Conservation (phyloP, 2,797 vertebrate species). For the Rhinella marina region DNA sequence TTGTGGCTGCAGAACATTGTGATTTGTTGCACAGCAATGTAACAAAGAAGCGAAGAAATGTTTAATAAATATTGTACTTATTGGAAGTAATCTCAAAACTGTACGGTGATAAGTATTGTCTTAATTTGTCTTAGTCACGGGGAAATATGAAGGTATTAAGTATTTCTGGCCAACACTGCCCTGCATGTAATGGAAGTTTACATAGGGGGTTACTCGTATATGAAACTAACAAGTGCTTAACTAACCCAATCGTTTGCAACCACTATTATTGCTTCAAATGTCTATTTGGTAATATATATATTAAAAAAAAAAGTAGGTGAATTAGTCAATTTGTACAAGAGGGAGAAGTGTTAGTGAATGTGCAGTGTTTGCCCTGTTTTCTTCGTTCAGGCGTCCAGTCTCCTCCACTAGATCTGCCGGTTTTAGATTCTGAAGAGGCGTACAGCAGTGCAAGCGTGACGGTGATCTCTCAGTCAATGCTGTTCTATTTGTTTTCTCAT, state of each 20-base stretch:
- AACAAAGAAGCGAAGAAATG: slow-evolving; percentile 92
- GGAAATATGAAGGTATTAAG: slow-evolving; percentile 68
- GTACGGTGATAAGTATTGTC: slow-evolving; percentile 86
- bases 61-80: slow-evolving; percentile 99
- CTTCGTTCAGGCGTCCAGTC: slow-evolving; percentile 63
- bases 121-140: slow-evolving; percentile 79
- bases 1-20: slow-evolving; percentile 95
- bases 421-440: slow-evolving; percentile 61
- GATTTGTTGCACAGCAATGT: slow-evolving; percentile 94
- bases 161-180: slow-evolving; percentile 72
- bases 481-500: slow-evolving; percentile 66
- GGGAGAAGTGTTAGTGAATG: slow-evolving; percentile 68
- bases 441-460: slow-evolving; percentile 65
- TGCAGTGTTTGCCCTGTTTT: slow-evolving; percentile 68
- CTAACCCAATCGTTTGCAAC: slow-evolving; percentile 62
- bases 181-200: slow-evolving; percentile 70
- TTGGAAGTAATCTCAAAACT: slow-evolving; percentile 88
- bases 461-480: slow-evolving; percentile 66
- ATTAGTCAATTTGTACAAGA: slow-evolving; percentile 49
- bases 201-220: slow-evolving; percentile 68
- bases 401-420: slow-evolving; percentile 65
- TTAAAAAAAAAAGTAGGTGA: slow-evolving; percentile 47
- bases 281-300: slow-evolving; percentile 57
- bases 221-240: slow-evolving; percentile 62
- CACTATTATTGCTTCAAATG: slow-evolving; percentile 64